Percentiles rank a stretch among this genome's conserved stretches.
phyloP scores from a whole-genome alignment of 2,797 vertebrate species.

The Scolopax bukidnonensis region DNA sequence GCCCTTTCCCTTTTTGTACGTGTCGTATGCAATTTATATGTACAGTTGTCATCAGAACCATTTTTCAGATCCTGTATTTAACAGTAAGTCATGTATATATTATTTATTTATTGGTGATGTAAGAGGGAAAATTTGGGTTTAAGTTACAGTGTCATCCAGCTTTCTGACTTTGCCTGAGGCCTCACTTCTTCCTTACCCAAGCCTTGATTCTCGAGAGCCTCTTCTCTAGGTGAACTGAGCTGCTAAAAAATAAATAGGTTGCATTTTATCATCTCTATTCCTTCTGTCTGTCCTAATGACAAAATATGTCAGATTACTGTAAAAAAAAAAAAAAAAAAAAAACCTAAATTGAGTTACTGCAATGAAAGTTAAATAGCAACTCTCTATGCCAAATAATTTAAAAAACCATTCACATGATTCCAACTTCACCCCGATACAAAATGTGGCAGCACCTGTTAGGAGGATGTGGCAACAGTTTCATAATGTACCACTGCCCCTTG shows the following conservation, averaged over 20 bases:
- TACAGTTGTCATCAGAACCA: neutral
- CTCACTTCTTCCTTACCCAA: neutral
- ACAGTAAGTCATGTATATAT: neutral
- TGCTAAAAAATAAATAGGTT: neutral
- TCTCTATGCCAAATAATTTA: neutral
- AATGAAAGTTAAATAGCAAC: neutral
- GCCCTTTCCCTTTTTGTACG: neutral
- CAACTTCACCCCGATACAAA: slow-evolving; percentile 32
- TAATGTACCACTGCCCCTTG: neutral
- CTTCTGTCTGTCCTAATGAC: neutral
- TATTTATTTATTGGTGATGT: neutral
- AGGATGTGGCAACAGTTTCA: slow-evolving; percentile 32
- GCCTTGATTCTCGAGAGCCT: neutral
- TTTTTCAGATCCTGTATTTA: neutral
- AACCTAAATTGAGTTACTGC: neutral
- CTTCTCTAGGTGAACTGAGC: neutral
- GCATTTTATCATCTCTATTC: neutral
- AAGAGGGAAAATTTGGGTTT: neutral
- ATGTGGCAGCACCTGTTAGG: slow-evolving; percentile 27
- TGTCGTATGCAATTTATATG: neutral
- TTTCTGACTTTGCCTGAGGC: neutral
- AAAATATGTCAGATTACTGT: neutral
- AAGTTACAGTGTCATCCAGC: neutral
- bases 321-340: neutral
- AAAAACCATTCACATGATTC: neutral